Conservation (phyloP, 2,113 vertebrate genomes). For the Psilopsiagon aymara region DNA sequence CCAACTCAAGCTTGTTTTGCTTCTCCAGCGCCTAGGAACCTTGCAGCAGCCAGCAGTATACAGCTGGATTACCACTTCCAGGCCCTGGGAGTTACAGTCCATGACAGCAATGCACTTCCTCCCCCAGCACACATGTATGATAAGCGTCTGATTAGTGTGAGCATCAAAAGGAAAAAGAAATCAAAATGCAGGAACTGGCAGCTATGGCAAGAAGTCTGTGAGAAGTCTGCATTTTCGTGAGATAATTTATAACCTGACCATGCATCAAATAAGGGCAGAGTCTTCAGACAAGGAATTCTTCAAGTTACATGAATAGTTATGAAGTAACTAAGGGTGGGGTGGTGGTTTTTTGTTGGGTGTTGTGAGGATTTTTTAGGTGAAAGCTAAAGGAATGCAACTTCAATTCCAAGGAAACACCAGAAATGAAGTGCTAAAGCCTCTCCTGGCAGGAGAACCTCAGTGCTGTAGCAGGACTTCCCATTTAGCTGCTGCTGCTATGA, state of each 20-base stretch:
- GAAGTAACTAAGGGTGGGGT: neutral
- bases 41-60: rapidly evolving
- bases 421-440: neutral
- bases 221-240: neutral
- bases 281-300: neutral
- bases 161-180: neutral
- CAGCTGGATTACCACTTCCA: neutral
- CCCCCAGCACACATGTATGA: neutral
- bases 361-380: neutral
- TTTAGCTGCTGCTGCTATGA: neutral
- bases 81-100: neutral
- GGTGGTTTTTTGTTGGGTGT: neutral
- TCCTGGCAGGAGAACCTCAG: neutral
- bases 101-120: rapidly evolving
- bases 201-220: neutral
- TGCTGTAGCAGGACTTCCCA: neutral
- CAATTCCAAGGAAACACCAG: neutral
- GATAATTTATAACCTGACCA: neutral
- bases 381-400: neutral
- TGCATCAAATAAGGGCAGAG: neutral
- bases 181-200: neutral
- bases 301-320: neutral
- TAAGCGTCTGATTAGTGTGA: neutral
- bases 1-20: neutral
- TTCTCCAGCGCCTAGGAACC: neutral